Evolutionary conservation across 2,113 vertebrate genomes (phyloP).

Genomic region (Pseudopipra pipra): DNA sequence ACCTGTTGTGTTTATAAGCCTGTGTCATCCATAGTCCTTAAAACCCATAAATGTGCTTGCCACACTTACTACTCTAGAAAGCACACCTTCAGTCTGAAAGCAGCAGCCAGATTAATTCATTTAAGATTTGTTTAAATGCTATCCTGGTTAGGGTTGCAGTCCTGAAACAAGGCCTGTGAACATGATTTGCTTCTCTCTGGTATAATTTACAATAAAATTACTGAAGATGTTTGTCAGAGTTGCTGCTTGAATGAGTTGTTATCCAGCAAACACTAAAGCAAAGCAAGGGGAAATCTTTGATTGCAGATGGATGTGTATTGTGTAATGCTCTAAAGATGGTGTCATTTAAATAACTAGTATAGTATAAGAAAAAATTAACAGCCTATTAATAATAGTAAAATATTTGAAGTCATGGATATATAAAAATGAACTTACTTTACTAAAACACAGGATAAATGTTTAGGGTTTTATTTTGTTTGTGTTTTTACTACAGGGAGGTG

Average conservation of each 20-base stretch:
- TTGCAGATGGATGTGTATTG: neutral
- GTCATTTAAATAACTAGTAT: neutral
- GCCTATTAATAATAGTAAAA: neutral
- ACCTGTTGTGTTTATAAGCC: neutral
- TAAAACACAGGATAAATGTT: neutral
- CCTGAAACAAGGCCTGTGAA: neutral
- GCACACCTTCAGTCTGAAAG: neutral
- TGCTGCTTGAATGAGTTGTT: neutral
- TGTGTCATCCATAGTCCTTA: neutral
- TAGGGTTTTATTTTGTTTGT: neutral
- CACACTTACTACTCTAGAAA: neutral
- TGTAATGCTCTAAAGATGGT: neutral
- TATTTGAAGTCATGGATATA: neutral
- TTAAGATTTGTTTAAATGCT: neutral
- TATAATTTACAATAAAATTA: neutral
- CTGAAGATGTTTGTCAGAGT: neutral
- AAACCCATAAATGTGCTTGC: neutral
- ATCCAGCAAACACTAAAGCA: neutral
- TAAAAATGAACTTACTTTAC: neutral
- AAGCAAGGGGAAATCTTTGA: neutral
- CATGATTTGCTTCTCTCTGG: neutral
- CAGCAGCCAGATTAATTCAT: neutral
- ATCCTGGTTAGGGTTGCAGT: neutral
- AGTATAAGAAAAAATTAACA: neutral
- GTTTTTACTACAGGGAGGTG: slow-evolving; percentile 84